A percentile compares a stretch with the other conserved stretches of the same genome.
Conservation (phyloP, 2,797 vertebrate species). For the Acanthurus leucopareius region DNA sequence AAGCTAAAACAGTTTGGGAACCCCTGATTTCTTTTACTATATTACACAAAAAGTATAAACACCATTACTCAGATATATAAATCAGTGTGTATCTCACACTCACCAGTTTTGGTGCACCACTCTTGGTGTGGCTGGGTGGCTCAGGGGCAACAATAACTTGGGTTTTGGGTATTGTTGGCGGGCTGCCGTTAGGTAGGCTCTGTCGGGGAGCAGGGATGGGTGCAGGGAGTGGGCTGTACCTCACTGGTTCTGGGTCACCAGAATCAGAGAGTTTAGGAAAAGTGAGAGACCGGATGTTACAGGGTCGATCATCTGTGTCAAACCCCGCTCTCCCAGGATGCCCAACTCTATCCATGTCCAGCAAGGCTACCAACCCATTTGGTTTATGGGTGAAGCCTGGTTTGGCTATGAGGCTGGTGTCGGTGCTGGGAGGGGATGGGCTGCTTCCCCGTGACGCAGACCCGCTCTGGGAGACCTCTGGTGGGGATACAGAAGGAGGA, state of each 20-base stretch:
- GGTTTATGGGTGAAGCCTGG: conserved; percentile 89
- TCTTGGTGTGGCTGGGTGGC: conserved; percentile 69
- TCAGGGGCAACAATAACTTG: conserved; percentile 75
- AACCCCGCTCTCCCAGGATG: conserved; percentile 69
- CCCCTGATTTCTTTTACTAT: too few species aligned
- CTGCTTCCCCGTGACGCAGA: conserved; percentile 85
- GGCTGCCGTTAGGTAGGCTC: conserved; percentile 88
- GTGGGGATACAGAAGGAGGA: conserved; percentile 67
- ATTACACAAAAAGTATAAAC: neutral
- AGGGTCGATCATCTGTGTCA: conserved; percentile 89
- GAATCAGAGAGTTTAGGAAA: conserved; percentile 96
- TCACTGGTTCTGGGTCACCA: conserved; percentile 74
- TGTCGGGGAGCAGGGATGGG: conserved; percentile 51
- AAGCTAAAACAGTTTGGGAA: too few species aligned
- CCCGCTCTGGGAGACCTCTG: conserved; percentile 70
- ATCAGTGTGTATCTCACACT: conserved; percentile 23
- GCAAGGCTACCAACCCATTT: conserved; percentile 93
- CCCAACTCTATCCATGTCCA: conserved; percentile 88
- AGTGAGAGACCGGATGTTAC: conserved; percentile 97
- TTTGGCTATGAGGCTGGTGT: conserved; percentile 77
- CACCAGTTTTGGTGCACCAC: conserved; percentile 81
- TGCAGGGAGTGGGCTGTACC: conserved; percentile 58
- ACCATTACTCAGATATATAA: neutral
- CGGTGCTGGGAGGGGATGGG: conserved; percentile 77
- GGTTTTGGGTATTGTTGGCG: conserved; percentile 83